Percentiles rank a stretch among this genome's conserved stretches.
Evolutionary conservation across 2,888 invertebrate genomes (phyloP).

Genomic region (Lysandra coridon): DNA sequence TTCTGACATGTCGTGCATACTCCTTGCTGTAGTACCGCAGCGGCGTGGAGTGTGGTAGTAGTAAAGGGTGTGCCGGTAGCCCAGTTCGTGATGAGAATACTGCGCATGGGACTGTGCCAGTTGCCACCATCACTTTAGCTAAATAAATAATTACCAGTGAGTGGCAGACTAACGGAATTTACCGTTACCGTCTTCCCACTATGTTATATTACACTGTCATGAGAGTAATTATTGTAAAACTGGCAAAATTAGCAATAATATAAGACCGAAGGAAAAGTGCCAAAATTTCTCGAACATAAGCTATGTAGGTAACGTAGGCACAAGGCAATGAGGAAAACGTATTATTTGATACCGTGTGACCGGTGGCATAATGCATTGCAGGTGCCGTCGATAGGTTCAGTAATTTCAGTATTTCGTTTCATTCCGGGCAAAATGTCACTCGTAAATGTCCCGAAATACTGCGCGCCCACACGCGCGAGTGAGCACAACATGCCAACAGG

Average conservation of each 20-base stretch:
- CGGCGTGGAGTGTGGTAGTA: not conserved
- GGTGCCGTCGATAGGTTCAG: not conserved
- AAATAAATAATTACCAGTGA: not conserved
- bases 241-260: not conserved
- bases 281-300: not conserved
- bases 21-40: too few relatives aligned
- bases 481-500: not conserved
- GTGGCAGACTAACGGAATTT: not conserved
- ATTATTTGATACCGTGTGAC: not conserved
- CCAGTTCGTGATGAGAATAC: constrained; percentile 10
- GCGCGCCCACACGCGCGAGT: not conserved
- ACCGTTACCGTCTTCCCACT: not conserved
- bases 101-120: not conserved
- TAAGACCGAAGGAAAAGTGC: not conserved
- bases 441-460: constrained; percentile 9
- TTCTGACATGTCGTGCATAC: not conserved
- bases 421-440: constrained; percentile 15
- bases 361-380: not conserved
- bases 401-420: not conserved
- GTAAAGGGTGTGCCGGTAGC: not conserved
- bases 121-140: not conserved
- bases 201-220: not conserved
- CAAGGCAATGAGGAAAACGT: not conserved
- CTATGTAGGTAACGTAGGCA: too few relatives aligned
- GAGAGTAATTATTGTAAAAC: not conserved